Conservation (phyloP, 2,113 vertebrate species). For the Nymphicus hollandicus region DNA sequence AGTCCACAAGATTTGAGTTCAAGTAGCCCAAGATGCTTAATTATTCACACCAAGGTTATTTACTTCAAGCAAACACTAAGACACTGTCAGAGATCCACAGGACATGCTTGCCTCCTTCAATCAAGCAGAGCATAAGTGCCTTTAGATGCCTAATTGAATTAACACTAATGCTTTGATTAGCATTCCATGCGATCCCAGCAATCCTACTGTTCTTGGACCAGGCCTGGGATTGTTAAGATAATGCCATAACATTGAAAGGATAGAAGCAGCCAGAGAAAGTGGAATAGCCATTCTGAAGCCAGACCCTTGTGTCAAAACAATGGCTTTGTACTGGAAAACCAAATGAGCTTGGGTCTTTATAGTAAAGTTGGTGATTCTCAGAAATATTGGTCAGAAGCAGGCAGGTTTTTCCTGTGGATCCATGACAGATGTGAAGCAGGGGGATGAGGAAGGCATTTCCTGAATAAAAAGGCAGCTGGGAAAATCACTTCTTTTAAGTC, state of each 20-base stretch:
- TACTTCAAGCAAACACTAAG: neutral
- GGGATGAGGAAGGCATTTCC: neutral
- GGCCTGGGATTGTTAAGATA: neutral
- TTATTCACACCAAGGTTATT: neutral
- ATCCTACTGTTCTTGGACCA: neutral
- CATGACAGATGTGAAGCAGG: neutral
- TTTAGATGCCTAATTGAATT: neutral
- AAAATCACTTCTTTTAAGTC: neutral
- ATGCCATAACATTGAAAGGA: neutral
- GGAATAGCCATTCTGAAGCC: neutral
- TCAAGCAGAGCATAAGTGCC: fast-evolving
- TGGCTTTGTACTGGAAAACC: neutral
- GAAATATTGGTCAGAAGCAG: neutral
- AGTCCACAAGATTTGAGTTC: neutral
- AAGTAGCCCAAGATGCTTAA: neutral
- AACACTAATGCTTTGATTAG: neutral
- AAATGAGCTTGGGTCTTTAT: neutral
- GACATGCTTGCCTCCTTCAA: neutral
- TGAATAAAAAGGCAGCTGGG: neutral
- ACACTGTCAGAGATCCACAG: neutral
- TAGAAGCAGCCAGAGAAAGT: neutral
- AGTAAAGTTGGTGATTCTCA: neutral
- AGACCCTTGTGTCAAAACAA: neutral
- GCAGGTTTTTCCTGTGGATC: neutral
- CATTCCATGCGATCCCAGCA: neutral